Base-by-base conservation (phyloP, 1,140 invertebrate genomes). In the Chironomus tepperi region DNA sequence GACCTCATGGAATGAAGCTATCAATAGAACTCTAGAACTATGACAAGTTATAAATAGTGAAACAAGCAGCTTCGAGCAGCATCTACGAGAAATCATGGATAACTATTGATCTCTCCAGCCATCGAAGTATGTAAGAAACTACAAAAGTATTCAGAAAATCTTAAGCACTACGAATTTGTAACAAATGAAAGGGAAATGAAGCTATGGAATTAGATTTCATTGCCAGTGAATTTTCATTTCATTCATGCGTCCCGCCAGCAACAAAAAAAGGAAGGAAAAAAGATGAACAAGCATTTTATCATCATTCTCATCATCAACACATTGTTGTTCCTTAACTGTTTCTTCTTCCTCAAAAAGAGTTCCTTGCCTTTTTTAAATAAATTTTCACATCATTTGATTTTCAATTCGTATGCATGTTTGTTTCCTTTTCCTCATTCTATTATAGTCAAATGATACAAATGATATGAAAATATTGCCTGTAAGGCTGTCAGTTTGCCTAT, bases 351-450 rank as follows among this genome's bases (percentile, higher is more conserved):
- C 24, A 34, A 34, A 34, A n/a, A 57, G 12, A 57, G 10, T 57
- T 57, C 47, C 10, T 34, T 34, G 24, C 24, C 24, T 34, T 34
- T 34, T 34, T 57, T 57, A 57, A 57, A 57, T 57, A 57, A 8
- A 57, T 57, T 57, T 57, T 57, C 47, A 57, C 47, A 57, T 57
- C 47, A 57, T 57, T 57, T 57, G 47, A 57, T 57, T 57, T 57
- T 57, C 47, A 57, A 57, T 57, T 34, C 24, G 24, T 5, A 34
- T 34, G 24, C 24, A 34, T 34, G 24, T 34, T 34, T 34, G 24
- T 34, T 34, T 34, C 24, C 24, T 34, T 34, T 34, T 34, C 24
- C 24, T 34, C 24, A 34, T 34, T 34, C 24, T 34, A 34, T 34
- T 34, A 34, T 34, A 34, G 24, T 5, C 5, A 47, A 47, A 47